These are phyloP conservation scores for Eubucco bourcierii DNA, from an alignment of 2,113 vertebrate species.

Conservation along the genomic window DNA sequence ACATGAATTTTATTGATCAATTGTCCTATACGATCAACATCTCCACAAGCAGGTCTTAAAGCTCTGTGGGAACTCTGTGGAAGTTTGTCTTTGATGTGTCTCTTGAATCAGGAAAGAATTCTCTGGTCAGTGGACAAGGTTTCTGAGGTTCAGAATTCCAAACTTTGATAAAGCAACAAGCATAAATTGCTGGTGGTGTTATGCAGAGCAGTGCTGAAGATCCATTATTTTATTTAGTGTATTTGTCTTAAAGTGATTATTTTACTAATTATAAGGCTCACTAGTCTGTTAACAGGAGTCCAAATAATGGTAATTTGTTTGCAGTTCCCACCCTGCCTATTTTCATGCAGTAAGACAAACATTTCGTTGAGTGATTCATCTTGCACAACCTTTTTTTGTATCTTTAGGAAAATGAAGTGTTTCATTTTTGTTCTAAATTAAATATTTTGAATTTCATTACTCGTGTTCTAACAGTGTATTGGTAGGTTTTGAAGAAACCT, in stretches of 20 bases:
- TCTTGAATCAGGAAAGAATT: not conserved
- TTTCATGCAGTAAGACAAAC: slow-evolving; percentile 23
- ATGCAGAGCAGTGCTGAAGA: not conserved
- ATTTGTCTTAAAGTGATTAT: slow-evolving; percentile 67
- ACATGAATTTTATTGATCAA: not conserved
- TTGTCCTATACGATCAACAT: slow-evolving; percentile 16
- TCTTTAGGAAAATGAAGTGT: not conserved
- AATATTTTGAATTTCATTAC: not conserved
- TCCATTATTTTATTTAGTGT: slow-evolving; percentile 42
- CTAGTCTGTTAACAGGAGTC: slow-evolving; percentile 55
- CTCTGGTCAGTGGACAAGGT: fast-evolving
- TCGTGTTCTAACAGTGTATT: not conserved
- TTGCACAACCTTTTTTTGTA: not conserved
- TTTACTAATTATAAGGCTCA: slow-evolving; percentile 59
- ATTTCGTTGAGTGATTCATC: slow-evolving; percentile 36
- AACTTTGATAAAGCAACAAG: not conserved
- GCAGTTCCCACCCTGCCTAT: not conserved
- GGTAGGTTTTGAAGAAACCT: not conserved
- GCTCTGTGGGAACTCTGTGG: not conserved
- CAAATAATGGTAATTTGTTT: slow-evolving; percentile 58
- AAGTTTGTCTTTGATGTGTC: not conserved
- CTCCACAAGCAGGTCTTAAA: not conserved
- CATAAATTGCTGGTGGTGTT: not conserved
- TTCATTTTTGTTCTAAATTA: not conserved
- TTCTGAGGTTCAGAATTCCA: not conserved